Evolutionary conservation across 2,888 invertebrate species (phyloP), one percentile per base, ranked within the genome.

Genomic region (Drosophila antonietae): DNA sequence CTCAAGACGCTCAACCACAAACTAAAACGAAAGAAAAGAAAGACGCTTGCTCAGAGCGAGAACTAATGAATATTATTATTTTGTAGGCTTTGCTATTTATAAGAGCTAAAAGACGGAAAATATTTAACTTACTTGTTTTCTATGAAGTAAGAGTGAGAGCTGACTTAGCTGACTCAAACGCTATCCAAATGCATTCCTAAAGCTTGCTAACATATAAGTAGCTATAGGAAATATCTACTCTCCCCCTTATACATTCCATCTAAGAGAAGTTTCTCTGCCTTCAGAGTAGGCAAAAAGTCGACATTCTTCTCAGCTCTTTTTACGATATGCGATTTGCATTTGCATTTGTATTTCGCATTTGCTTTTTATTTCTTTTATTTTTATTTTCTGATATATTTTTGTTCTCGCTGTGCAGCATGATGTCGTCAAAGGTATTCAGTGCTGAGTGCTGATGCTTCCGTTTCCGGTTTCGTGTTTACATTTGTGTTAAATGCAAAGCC

Each of bases 401-500:
- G 23, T 64, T 72, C 64, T 74, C 66, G 61, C 61, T 58, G 61
- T 57, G 69, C 51, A 37, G 35, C 64, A 58, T 58, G 55, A 58
- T 58, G 55, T 76, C 62, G 76, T 78, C 82, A 81, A 72, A 77
- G 67, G 61, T 66, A 72, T 78, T 85, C 67, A 57, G 37, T 10
- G 64, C 56, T 74, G 74, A 63, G 65, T 80, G 68, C 53, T 65
- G 70, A 68, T 62, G 80, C 78, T 80, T 84, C 83, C 85, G 75
- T 67, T 83, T 82, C 80, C 80, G 68, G 72, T 73, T 70, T 68
- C 57, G 15, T 72, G 65, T 73, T 80, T 71, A 57, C 78, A 78
- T 71, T 67, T 75, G 66, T 71, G 80, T 71, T 78, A 67, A 70
- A 82, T 82, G 68, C 65, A 77, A 78, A 80, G 75, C 78, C 80